phyloP scores from a whole-genome alignment of 2,797 vertebrate genomes.

The Miichthys miiuy region DNA sequence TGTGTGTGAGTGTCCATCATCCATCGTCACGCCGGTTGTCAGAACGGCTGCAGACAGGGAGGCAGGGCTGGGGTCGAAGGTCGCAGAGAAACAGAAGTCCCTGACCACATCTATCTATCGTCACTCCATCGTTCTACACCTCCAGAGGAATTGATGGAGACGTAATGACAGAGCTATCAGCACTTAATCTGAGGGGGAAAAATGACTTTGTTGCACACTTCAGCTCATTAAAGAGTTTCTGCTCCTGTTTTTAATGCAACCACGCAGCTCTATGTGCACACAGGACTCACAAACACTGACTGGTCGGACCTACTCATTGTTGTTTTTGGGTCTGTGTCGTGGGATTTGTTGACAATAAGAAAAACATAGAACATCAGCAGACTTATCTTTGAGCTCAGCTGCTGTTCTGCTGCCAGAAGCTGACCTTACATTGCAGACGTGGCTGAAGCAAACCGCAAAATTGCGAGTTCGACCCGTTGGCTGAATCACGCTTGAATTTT shows the following conservation, averaged over 20 bases:
- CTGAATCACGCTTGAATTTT: not conserved
- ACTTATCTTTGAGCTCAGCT: not conserved
- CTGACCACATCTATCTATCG: constrained; percentile 64
- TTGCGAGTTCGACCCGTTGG: not conserved
- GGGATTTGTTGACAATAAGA: not conserved
- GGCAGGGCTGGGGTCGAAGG: constrained; percentile 60
- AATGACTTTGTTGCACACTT: not conserved
- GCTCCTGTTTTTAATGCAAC: not conserved
- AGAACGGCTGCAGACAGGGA: constrained; percentile 37
- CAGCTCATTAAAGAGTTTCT: not conserved
- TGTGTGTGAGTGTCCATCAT: constrained; percentile 14
- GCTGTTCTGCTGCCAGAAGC: not conserved
- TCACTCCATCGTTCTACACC: constrained; percentile 64
- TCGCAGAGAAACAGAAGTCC: constrained; percentile 71
- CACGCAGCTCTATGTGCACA: not conserved
- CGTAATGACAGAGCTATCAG: constrained; percentile 50
- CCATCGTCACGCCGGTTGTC: constrained; percentile 4
- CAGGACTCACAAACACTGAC: not conserved
- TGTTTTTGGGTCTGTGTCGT: not conserved
- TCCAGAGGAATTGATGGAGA: constrained; percentile 30
- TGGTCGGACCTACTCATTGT: too few relatives aligned
- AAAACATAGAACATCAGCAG: not conserved
- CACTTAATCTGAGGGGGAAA: constrained; percentile 17
- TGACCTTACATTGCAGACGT: not conserved
- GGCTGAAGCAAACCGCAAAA: not conserved